Conservation (phyloP, 2,888 invertebrate genomes). For the Aleiodes alternator region DNA sequence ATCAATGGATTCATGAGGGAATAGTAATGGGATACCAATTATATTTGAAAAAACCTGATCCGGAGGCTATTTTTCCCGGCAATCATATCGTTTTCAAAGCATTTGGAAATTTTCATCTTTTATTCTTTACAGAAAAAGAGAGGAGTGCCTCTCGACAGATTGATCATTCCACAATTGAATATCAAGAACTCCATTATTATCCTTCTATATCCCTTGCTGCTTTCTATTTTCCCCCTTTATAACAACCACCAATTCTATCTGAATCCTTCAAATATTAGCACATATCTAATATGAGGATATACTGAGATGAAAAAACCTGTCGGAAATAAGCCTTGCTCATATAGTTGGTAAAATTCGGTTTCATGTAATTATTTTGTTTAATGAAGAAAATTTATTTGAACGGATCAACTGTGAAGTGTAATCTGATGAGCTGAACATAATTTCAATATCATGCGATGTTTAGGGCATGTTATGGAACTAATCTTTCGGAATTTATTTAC, state of each 20-base stretch:
- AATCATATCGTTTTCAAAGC: slow-evolving; percentile 22
- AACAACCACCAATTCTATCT: slow-evolving; percentile 42
- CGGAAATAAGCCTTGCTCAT: no score
- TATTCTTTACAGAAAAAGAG: neutral
- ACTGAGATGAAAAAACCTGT: no score
- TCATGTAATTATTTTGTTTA: no score
- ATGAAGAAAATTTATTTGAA: no score
- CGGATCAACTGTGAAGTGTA: no score
- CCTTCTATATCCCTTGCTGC: slow-evolving; percentile 58
- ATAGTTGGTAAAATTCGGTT: no score
- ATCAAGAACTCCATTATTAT: slow-evolving; percentile 59
- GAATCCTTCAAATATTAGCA: no score
- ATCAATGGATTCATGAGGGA: neutral
- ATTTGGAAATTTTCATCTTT: slow-evolving; percentile 39
- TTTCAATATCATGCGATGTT: no score
- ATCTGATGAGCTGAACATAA: no score
- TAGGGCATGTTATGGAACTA: no score
- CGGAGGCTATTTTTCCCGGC: neutral
- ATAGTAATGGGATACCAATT: neutral
- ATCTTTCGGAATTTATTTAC: no score
- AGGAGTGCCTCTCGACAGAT: slow-evolving; percentile 58
- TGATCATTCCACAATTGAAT: slow-evolving; percentile 69
- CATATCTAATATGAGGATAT: no score
- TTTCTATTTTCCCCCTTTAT: slow-evolving; percentile 20
- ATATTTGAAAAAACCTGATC: neutral